Evolutionary conservation across 2,113 vertebrate species (phyloP), one percentile per base, ranked within the genome.

Genomic region (Rissa tridactyla): DNA sequence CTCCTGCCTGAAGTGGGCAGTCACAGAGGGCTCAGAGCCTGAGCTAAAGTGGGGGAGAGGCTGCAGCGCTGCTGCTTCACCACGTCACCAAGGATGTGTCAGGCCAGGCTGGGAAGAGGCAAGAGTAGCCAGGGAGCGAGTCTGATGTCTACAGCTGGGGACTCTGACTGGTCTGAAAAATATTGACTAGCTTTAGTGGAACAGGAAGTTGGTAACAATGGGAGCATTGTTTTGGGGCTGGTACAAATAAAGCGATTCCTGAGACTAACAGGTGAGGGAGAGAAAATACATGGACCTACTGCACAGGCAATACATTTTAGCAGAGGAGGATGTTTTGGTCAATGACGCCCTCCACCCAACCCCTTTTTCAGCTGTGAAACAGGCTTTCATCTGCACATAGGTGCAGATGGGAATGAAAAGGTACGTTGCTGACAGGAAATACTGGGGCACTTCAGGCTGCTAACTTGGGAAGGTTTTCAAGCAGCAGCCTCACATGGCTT

Each of bases 71-170:
- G 52, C 25, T 58, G 30, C 4, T 1, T 29, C 68, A 72, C 38
- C 46, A 38, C 0, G 0, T 71, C 38, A 38, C 6, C 0, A 3
- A 55, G n/a, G 20, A 57, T 52, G 32, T 4, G 21, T 47, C 29
- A 46, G 42, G 13, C 12, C 10, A 27, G 42, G 23, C 49, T 80
- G 11, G 25, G 44, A 75, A 69, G 55, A 40, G 8, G 25, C 2
- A 3, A 78, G 32, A 69, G 29, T 9, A 80, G 15, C 17, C 61
- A 32, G 0, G 0, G 36, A 57, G 32, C 0, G 2, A 72, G 36
- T n/a, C 40, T 68, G n/a, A 23, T 46, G 15, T n/a, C 82, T 36
- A 40, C 27, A 44, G 26, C 44, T 77, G 44, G 34, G n/a, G 15
- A 54, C 29, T 27, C 25, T 42, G 49, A 11, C 32, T 10, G 25